Evolutionary conservation across 1,140 invertebrate genomes (phyloP), one percentile per base, ranked within the genome.

Genomic region (Drosophila triauraria): DNA sequence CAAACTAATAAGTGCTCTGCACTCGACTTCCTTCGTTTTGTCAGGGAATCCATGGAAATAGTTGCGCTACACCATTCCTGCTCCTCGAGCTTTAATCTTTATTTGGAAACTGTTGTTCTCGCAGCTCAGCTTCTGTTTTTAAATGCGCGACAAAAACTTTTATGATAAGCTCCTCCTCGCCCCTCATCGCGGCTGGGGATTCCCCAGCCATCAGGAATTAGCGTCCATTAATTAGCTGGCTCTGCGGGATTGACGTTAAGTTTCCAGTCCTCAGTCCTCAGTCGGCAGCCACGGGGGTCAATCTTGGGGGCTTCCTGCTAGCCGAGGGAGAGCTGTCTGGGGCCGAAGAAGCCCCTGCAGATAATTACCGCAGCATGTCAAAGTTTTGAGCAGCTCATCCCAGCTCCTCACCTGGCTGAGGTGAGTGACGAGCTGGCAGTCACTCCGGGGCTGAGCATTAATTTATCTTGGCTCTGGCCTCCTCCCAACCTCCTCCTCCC

Each of bases 191-290:
- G 32, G 8, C 32, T 9, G 32, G 27, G 70, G n/a, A 47, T 38
- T 53, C 20, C 47, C 60, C 48, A 35, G 59, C 56, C 70, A 65
- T 87, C 78, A 72, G 61, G 80, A 88, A 88, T 88, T 90, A 90
- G 80, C 69, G 77, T 74, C 54, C 85, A 88, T 88, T 88, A 88
- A 87, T 87, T 87, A 87, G 80, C 58, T 61, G 63, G 77, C 77
- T 68, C 68, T 80, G 72, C 58, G 35, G 82, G 80, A 87, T 87
- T 87, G 84, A 88, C 78, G 80, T 88, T 88, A 80, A 83, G 71
- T 80, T 80, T 67, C 71, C 58, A 46, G 13, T 15, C 43, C 62
- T 17, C 58, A 46, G 13, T 15, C 43, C 62, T 17, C 58, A 23
- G 35, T 25, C 30, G 50, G 62, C 53, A 53, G 23, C 53, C 47